Evolutionary conservation across 2,113 vertebrate genomes (phyloP).

Genomic region (Pagrus major): DNA sequence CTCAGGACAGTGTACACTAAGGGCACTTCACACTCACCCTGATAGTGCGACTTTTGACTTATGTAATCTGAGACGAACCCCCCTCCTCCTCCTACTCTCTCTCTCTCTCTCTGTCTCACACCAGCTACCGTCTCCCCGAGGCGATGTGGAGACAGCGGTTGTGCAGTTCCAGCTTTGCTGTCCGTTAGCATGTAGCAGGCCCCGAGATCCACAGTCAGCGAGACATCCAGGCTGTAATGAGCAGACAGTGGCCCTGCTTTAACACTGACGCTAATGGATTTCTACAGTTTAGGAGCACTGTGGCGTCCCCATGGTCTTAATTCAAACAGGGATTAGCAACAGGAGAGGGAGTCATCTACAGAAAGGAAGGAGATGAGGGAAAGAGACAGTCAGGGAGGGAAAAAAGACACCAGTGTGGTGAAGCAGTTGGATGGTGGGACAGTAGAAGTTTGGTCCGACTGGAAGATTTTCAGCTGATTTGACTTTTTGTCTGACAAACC

Average conservation of each 20-base stretch:
- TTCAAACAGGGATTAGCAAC: constrained; percentile 62
- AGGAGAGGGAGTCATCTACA: constrained; percentile 12
- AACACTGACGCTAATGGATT: constrained; percentile 73
- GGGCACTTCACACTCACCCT: constrained; percentile 13
- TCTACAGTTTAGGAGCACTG: constrained; percentile 59
- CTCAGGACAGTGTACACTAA: constrained; percentile 9
- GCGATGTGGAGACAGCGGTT: constrained; percentile 32
- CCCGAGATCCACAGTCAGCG: constrained; percentile 38
- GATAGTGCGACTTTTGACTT: constrained; percentile 41
- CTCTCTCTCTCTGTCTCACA: background rate
- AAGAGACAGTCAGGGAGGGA: background rate
- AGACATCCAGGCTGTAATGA: constrained; percentile 55
- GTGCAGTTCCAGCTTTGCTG: constrained; percentile 26
- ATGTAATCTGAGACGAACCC: constrained; percentile 34
- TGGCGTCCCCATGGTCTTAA: constrained; percentile 51
- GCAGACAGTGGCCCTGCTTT: constrained; percentile 55
- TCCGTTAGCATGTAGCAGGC: constrained; percentile 22
- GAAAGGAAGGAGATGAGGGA: constrained; percentile 20
- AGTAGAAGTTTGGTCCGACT: background rate
- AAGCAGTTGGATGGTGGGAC: background rate
- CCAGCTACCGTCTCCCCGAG: constrained; percentile 2
- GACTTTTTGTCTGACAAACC: background rate
- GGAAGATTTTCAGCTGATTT: background rate
- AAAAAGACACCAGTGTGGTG: background rate
- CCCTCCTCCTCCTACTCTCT: background rate